Percentiles rank a stretch among this genome's conserved stretches.
These are phyloP conservation scores for Arremon brunneinucha DNA, from an alignment of 2,797 vertebrate species.

Conservation along the genomic window DNA sequence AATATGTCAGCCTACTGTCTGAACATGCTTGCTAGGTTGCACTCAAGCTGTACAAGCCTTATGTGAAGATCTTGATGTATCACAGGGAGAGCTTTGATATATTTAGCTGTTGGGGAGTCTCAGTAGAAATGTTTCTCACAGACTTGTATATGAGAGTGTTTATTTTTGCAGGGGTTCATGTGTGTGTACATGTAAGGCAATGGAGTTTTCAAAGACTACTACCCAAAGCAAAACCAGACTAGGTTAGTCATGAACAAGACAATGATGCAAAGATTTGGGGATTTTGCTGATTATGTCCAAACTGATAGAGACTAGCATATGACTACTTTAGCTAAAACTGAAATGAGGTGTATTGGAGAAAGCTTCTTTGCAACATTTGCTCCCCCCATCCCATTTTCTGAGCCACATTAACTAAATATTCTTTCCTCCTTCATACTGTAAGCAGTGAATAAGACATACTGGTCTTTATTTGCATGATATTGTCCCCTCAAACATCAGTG, in stretches of 20 bases:
- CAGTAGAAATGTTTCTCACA: neutral
- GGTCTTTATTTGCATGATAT: neutral
- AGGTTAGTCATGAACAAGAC: neutral
- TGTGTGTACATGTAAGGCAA: neutral
- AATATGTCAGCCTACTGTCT: neutral
- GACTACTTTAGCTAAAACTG: neutral
- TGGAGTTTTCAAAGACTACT: neutral
- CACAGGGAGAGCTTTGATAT: no score
- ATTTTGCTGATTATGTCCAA: neutral
- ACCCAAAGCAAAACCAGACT: neutral
- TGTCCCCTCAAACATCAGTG: neutral
- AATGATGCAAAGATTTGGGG: neutral
- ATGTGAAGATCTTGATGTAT: neutral
- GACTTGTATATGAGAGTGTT: fast-evolving
- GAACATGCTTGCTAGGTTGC: neutral
- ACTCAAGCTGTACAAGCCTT: neutral
- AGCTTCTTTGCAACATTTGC: neutral
- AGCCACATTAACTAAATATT: neutral
- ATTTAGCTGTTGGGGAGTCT: neutral
- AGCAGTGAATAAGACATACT: neutral
- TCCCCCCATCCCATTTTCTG: neutral
- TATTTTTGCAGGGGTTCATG: fast-evolving
- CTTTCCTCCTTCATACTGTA: neutral
- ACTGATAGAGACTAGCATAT: neutral
- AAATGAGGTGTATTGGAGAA: neutral